Percentiles rank a stretch among this genome's conserved stretches.
These are phyloP conservation scores for Tholera decimalis DNA, from an alignment of 2,888 invertebrate genomes.

Conservation along the genomic window DNA sequence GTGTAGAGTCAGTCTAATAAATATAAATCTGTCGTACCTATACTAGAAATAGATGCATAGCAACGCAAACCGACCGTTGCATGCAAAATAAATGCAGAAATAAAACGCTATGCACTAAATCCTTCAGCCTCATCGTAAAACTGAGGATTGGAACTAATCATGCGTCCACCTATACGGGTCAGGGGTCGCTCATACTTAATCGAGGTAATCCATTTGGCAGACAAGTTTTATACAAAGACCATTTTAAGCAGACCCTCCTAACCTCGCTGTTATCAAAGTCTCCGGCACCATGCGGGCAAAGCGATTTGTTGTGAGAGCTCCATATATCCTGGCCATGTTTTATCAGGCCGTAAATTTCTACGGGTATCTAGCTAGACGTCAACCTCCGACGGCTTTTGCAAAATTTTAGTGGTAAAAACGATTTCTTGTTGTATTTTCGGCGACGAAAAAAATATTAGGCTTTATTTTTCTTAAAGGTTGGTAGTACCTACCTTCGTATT, in stretches of 20 bases:
- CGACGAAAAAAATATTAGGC: conserved; percentile 38
- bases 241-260: conserved; percentile 73
- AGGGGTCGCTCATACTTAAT: conserved; percentile 87
- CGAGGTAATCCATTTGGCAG: conserved; percentile 87
- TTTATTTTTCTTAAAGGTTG: conserved; percentile 50
- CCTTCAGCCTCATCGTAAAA: conserved; percentile 64
- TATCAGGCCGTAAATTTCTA: conserved; percentile 89
- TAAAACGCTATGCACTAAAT: conserved; percentile 54
- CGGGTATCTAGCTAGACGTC: conserved; percentile 85
- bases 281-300: conserved; percentile 54
- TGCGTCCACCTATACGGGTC: conserved; percentile 84
- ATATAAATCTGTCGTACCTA: conserved; percentile 34
- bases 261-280: conserved; percentile 58
- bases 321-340: conserved; percentile 78
- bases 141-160: conserved; percentile 79
- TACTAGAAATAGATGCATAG: conserved; percentile 17
- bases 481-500: conserved; percentile 32
- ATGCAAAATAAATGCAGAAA: conserved; percentile 54
- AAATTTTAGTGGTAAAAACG: conserved; percentile 78
- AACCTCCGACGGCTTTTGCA: conserved; percentile 80
- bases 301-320: conserved; percentile 76
- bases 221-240: conserved; percentile 83
- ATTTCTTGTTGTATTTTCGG: conserved; percentile 65
- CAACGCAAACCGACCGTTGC: conserved; percentile 8
- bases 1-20: conserved; percentile 23